Percentiles rank a stretch among this genome's conserved stretches.
phyloP scores from a whole-genome alignment of 2,113 vertebrate genomes.

The Stegastes partitus region DNA sequence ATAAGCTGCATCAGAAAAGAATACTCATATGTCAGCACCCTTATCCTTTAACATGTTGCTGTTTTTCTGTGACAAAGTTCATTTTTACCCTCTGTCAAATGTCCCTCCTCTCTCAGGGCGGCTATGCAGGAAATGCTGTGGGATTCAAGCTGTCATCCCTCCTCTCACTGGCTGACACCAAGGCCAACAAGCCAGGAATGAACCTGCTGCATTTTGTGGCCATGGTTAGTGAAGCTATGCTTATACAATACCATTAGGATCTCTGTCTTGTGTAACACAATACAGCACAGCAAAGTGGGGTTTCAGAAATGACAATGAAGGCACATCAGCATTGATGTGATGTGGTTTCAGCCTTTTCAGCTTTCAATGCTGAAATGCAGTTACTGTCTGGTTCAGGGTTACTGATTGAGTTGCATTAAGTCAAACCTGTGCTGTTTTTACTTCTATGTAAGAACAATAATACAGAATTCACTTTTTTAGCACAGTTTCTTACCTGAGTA shows the following conservation, averaged over 20 bases:
- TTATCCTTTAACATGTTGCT: background rate
- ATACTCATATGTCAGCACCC: background rate
- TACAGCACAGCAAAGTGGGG: background rate
- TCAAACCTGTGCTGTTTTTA: too few species aligned
- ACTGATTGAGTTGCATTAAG: too few species aligned
- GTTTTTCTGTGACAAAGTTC: background rate
- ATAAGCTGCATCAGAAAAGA: background rate
- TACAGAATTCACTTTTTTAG: too few species aligned
- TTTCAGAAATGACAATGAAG: background rate
- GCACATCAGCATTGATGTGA: background rate
- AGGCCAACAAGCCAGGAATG: constrained; percentile 98
- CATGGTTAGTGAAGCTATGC: constrained; percentile 85
- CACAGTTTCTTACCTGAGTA: too few species aligned
- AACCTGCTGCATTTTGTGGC: constrained; percentile 98
- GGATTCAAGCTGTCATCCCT: constrained; percentile 98
- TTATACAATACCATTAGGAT: background rate
- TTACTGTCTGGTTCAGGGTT: too few species aligned
- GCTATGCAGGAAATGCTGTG: constrained; percentile 97
- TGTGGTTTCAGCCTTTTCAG: too few species aligned
- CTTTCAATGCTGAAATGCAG: too few species aligned
- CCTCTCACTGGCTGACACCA: constrained; percentile 96
- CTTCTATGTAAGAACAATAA: too few species aligned
- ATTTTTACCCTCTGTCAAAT: background rate
- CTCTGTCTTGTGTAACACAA: background rate
- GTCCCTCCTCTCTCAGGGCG: constrained; percentile 85